Conservation (phyloP, 2,797 vertebrate species). For the Lindbergichthys nudifrons region DNA sequence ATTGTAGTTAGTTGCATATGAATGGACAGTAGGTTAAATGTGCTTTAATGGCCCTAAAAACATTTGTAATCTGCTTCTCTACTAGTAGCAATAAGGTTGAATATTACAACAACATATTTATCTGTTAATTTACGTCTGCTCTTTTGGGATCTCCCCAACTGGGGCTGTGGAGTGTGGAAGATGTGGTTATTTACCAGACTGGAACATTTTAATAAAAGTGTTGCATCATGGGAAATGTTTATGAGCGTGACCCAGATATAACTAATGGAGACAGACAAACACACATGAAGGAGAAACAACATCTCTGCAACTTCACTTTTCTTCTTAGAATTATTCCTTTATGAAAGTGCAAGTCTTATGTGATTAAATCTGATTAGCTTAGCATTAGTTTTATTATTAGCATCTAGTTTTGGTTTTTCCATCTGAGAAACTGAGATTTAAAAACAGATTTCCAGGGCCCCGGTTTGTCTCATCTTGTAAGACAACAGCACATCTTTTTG, state of each 20-base stretch:
- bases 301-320: neutral
- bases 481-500: conserved; percentile 14
- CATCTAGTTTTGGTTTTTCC: neutral
- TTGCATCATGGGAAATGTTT: conserved; percentile 8
- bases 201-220: neutral
- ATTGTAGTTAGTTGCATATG: conserved; percentile 5
- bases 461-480: neutral
- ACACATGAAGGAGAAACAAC: neutral
- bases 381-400: no score
- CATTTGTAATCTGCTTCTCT: neutral
- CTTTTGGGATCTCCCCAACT: neutral
- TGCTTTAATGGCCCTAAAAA: conserved; percentile 28
- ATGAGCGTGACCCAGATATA: neutral
- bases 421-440: conserved; percentile 1
- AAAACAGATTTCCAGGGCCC: neutral
- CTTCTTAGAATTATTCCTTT: neutral
- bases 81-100: neutral
- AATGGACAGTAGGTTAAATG: conserved; percentile 4
- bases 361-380: neutral
- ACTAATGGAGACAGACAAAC: neutral
- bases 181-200: neutral
- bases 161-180: neutral
- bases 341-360: neutral
- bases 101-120: neutral
- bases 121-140: no score